Evolutionary conservation across 2,113 vertebrate species (phyloP).

Genomic region (Ptyas mucosa): DNA sequence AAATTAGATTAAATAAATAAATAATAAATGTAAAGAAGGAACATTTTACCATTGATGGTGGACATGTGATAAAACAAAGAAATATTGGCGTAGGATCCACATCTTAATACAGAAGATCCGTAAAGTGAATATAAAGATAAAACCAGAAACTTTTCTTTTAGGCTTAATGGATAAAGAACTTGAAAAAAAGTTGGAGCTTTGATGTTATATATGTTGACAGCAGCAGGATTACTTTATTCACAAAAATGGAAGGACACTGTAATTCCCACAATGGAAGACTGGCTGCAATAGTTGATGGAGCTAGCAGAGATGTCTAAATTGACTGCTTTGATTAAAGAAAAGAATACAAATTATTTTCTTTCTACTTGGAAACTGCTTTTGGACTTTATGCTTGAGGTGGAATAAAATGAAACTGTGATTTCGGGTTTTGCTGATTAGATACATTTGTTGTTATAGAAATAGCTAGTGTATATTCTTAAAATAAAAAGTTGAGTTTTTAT

Average conservation of each 20-base stretch:
- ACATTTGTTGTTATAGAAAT: not conserved
- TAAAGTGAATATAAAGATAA: not conserved
- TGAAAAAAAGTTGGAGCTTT: not conserved
- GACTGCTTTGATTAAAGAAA: not conserved
- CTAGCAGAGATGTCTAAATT: not conserved
- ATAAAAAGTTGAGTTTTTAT: not conserved
- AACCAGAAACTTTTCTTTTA: not conserved
- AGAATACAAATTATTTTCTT: not conserved
- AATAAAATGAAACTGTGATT: not conserved
- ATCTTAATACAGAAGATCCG: not conserved
- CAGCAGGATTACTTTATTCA: not conserved
- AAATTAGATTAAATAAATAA: no score
- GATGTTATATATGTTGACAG: not conserved
- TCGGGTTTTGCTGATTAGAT: not conserved
- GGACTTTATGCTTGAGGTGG: not conserved
- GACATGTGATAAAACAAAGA: not conserved
- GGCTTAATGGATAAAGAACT: not conserved
- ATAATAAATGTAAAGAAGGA: not conserved
- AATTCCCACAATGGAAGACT: not conserved
- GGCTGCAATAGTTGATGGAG: not conserved
- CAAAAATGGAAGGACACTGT: not conserved
- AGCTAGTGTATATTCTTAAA: not conserved
- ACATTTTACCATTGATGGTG: not conserved
- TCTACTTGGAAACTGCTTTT: not conserved
- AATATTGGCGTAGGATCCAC: not conserved